Conservation (phyloP, 2,113 vertebrate species). For the Pelobates fuscus region DNA sequence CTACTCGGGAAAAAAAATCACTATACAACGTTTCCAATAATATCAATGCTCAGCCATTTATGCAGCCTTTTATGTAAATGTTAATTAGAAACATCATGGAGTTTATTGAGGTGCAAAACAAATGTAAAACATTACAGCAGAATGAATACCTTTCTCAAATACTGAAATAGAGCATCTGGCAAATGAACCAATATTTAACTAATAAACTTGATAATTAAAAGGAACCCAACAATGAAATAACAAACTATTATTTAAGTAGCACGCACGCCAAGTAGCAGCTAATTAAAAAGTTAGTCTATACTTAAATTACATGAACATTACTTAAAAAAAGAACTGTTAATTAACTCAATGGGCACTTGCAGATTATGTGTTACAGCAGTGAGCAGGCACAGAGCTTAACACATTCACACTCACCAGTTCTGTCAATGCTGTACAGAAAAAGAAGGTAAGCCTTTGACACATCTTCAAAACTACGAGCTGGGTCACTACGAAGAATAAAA, state of each 20-base stretch:
- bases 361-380: neutral
- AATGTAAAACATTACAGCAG: neutral
- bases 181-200: neutral
- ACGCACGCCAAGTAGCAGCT: neutral
- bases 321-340: conserved; percentile 6
- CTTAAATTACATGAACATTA: neutral
- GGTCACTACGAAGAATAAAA: conserved; percentile 43
- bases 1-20: too few species aligned
- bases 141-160: neutral
- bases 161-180: neutral
- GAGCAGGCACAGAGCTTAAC: neutral
- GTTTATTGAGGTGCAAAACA: neutral
- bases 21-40: too few species aligned
- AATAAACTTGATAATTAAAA: neutral
- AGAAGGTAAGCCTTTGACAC: neutral
- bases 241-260: neutral
- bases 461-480: conserved; percentile 10
- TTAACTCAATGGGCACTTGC: neutral
- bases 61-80: too few species aligned
- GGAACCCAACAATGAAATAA: neutral
- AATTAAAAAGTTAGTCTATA: neutral
- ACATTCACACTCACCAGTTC: neutral
- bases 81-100: neutral
- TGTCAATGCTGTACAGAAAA: neutral
- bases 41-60: too few species aligned